Percentiles rank a stretch among this genome's conserved stretches.
phyloP scores from a whole-genome alignment of 2,797 vertebrate species.

The Lates japonicus region DNA sequence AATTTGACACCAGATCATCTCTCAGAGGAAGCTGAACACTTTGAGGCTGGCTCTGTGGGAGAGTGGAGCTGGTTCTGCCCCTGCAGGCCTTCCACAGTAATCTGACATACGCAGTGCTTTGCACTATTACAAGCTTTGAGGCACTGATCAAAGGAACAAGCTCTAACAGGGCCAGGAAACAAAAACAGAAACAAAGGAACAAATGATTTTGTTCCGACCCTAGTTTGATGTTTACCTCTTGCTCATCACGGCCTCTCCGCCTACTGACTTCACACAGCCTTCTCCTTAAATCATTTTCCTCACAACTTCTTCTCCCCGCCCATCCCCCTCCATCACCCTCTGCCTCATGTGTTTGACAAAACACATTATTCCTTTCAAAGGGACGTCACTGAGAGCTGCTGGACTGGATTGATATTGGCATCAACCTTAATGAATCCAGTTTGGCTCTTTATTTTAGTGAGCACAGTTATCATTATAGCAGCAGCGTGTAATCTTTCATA shows the following conservation, averaged over 20 bases:
- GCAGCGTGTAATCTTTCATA: not conserved
- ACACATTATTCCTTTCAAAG: conserved; percentile 11
- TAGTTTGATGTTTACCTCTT: conserved; percentile 65
- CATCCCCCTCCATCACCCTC: not conserved
- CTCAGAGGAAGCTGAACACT: conserved; percentile 48
- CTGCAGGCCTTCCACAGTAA: conserved; percentile 70
- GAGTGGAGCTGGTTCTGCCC: conserved; percentile 48
- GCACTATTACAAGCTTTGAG: conserved; percentile 72
- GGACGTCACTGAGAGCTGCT: not conserved
- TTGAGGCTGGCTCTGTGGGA: conserved; percentile 67
- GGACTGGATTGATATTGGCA: not conserved
- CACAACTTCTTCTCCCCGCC: not conserved
- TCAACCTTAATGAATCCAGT: not conserved
- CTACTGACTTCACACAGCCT: conserved; percentile 40
- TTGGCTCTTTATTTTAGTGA: not conserved
- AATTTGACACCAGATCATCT: conserved; percentile 56
- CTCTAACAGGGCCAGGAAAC: conserved; percentile 68
- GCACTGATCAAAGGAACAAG: conserved; percentile 72
- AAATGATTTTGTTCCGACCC: conserved; percentile 70
- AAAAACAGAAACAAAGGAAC: conserved; percentile 70
- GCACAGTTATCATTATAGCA: not conserved
- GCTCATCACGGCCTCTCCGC: conserved; percentile 56
- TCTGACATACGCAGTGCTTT: conserved; percentile 68
- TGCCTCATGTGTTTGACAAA: conserved; percentile 13
- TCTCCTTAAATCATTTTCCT: conserved; percentile 26